These are phyloP conservation scores for Phanerotoma sp. DNA, from an alignment of 2,888 invertebrate species.

Conservation along the genomic window DNA sequence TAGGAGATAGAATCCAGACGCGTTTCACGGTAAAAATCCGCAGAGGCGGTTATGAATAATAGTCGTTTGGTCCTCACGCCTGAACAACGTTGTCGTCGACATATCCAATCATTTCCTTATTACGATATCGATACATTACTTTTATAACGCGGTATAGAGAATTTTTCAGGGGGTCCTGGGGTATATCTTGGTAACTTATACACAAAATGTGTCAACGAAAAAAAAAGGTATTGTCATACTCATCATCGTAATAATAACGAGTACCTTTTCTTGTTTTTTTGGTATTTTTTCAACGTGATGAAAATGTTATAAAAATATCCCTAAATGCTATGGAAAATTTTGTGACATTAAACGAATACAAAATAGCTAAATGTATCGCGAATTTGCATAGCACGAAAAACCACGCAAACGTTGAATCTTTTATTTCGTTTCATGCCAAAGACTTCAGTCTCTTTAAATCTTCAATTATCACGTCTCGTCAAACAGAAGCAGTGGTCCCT, in stretches of 20 bases:
- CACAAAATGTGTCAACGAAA: too few species aligned
- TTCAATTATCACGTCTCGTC: conserved; percentile 43
- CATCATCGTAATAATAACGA: too few species aligned
- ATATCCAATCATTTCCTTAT: conserved; percentile 56
- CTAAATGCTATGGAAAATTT: too few species aligned
- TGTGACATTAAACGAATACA: too few species aligned
- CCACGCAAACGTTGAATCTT: conserved; percentile 14
- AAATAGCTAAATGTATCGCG: not conserved
- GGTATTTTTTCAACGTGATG: too few species aligned
- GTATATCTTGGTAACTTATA: too few species aligned
- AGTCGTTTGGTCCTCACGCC: conserved; percentile 33
- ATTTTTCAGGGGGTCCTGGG: too few species aligned
- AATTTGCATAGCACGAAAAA: conserved; percentile 18
- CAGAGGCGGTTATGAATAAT: conserved; percentile 44
- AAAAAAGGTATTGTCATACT: too few species aligned
- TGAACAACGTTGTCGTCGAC: conserved; percentile 45
- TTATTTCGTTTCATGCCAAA: conserved; percentile 21
- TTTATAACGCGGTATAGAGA: conserved; percentile 45
- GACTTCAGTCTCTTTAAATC: conserved; percentile 35
- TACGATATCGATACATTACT: conserved; percentile 56
- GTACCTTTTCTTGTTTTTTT: too few species aligned
- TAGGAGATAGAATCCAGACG: conserved; percentile 18
- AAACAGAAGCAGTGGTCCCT: conserved; percentile 38
- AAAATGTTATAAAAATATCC: too few species aligned
- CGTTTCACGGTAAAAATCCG: conserved; percentile 23